Evolutionary conservation across 2,888 invertebrate species (phyloP), one percentile per base, ranked within the genome.

Genomic region (Lepetodrilus schrolli): DNA sequence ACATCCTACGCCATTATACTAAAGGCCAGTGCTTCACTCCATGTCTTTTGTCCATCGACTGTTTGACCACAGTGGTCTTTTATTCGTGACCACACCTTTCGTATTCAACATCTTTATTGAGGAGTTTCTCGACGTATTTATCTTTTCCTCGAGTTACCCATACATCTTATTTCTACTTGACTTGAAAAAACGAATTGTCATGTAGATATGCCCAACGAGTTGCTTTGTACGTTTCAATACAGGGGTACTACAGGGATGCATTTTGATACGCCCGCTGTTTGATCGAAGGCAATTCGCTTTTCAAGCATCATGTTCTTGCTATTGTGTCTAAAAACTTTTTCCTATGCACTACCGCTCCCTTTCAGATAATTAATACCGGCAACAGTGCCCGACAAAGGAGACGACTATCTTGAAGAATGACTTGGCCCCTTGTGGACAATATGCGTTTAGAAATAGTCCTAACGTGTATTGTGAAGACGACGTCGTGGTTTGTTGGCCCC

Each of bases 251-350:
- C 30, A 26, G 13, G 21, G 68, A 47, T 68, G 38, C 43, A 21
- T 43, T 47, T 38, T 38, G 66, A 37, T 34, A 37, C 21, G 38
- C 38, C 66, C 37, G 37, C 20, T 68, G 47, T 68, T 68, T 75
- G 74, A 74, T 74, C 72, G 68, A 69, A 69, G 79, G 75, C 74
- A 77, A 73, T 74, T 73, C 65, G 70, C 74, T 65, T 77, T 76
- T 76, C 76, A 77, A 68, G 72, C 66, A 58, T 66, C 74, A 70
- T 76, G 76, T 76, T 72, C 73, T 21, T 36, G 23, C 73, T 70
- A 75, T 79, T 79, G 79, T 78, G 47, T 8, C 72, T 78, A 70
- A 75, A 79, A 78, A 78, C 76, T 75, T 74, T 51, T 70, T 74
- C 69, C 73, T 74, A 74, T 72, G 65, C 58, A 70, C 72, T 73